Evolutionary conservation across 2,888 invertebrate genomes (phyloP), one percentile per base, ranked within the genome.

Genomic region (Mythimna pallens): DNA sequence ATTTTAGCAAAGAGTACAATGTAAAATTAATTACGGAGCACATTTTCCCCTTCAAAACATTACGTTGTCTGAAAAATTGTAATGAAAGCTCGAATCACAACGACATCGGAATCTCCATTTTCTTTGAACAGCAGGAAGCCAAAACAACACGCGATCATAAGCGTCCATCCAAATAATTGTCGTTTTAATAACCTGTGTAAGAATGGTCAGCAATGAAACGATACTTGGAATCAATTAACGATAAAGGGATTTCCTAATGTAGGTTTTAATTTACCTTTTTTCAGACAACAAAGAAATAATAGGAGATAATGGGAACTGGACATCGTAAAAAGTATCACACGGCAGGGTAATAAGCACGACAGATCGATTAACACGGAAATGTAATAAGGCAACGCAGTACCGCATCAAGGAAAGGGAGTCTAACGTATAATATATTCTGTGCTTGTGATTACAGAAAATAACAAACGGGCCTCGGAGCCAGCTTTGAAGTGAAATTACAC

Each of bases 401-500:
- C 80, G 84, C 87, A 83, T 88, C 74, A 86, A 83, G 77, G 78
- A 74, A 81, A 82, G 81, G 68, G 77, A 63, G 80, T 73, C 87
- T 88, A 63, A 75, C 67, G 73, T 79, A 73, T 77, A 91, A 92
- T 92, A 91, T 91, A 92, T 93, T 90, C 91, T 84, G 85, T 88
- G 85, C 89, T 86, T 89, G 89, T 92, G 92, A 94, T 93, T 93
- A 93, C 91, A 91, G 89, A 89, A 92, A 91, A 93, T 93, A 93
- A 93, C 92, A 93, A 92, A 92, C 90, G 88, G 86, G 88, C 87
- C 89, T 89, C 86, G 82, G 89, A 90, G 91, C 89, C 89, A 88
- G 91, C 92, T 92, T 92, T 91, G 91, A 90, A 92, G 92, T 92
- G 87, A 92, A 93, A 95, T 94, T 93, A 93, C 91, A 89, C 86